phyloP scores from a whole-genome alignment of 2,888 invertebrate species.

The Eustalomyia histrio region DNA sequence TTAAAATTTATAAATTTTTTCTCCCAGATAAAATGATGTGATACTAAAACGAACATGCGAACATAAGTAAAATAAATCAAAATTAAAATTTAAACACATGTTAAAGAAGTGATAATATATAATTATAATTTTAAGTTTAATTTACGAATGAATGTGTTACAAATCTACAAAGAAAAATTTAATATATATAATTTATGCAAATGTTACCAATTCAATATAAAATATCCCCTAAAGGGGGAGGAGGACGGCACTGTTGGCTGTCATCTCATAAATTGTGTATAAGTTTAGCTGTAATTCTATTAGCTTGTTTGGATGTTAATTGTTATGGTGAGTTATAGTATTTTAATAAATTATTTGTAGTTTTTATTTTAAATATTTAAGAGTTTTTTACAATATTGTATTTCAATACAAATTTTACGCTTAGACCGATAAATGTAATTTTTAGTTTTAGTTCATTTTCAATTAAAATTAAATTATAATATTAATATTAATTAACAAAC shows the following conservation, averaged over 20 bases:
- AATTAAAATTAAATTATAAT: too few relatives aligned
- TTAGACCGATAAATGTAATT: too few relatives aligned
- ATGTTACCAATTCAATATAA: slow-evolving; percentile 41
- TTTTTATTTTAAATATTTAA: too few relatives aligned
- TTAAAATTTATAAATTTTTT: slow-evolving; percentile 46
- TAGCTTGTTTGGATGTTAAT: slow-evolving; percentile 68
- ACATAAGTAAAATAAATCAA: slow-evolving; percentile 24
- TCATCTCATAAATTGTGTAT: slow-evolving; percentile 50
- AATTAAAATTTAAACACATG: slow-evolving; percentile 37
- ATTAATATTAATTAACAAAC: too few relatives aligned
- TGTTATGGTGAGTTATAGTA: slow-evolving; percentile 69
- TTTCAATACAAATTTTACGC: too few relatives aligned
- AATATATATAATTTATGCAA: slow-evolving; percentile 41
- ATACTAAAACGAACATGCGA: slow-evolving; percentile 47
- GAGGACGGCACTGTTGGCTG: background rate
- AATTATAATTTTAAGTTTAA: slow-evolving; percentile 49
- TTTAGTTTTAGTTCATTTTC: too few relatives aligned
- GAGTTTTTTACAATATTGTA: too few relatives aligned
- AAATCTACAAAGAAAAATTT: slow-evolving; percentile 12
- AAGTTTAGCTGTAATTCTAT: slow-evolving; percentile 64
- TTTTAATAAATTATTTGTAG: background rate
- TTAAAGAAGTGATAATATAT: slow-evolving; percentile 33
- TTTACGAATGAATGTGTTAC: slow-evolving; percentile 49
- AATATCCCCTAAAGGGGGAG: slow-evolving; percentile 27
- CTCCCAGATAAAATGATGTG: slow-evolving; percentile 61